Evolutionary conservation across 2,888 invertebrate genomes (phyloP).

Genomic region (Sminthurides aquaticus): DNA sequence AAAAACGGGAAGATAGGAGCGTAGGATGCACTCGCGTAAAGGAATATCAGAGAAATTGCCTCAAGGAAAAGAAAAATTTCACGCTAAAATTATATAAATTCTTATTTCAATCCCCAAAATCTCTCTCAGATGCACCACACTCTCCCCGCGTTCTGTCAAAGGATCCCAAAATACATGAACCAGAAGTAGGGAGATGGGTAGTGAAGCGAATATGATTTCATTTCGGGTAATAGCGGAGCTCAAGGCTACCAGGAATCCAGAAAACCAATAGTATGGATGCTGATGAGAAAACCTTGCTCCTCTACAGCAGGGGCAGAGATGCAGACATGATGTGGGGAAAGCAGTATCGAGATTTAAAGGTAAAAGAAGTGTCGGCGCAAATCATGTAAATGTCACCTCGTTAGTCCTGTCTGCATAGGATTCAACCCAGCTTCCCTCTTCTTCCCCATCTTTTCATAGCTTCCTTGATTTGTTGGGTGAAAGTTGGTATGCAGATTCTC

Average conservation of each 20-base stretch:
- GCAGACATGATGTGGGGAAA: not conserved
- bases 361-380: slow-evolving; percentile 10
- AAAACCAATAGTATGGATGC: too few species aligned
- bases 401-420: slow-evolving; percentile 2
- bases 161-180: not conserved
- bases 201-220: not conserved
- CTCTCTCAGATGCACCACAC: not conserved
- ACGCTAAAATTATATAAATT: not conserved
- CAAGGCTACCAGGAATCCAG: too few species aligned
- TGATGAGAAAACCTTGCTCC: not conserved
- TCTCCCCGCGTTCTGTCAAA: not conserved
- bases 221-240: not conserved
- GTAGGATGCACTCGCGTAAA: too few species aligned
- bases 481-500: not conserved
- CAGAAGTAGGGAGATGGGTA: not conserved
- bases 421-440: too few species aligned
- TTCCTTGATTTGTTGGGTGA: not conserved
- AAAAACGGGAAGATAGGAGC: too few species aligned
- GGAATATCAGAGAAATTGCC: too few species aligned
- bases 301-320: not conserved
- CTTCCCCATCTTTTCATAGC: too few species aligned
- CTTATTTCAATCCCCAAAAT: not conserved
- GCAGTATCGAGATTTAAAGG: not conserved
- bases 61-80: too few species aligned
- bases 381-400: slow-evolving; percentile 10